Evolutionary conservation across 37 sponge, comb jelly and placozoan species (phyloP), one percentile per base, ranked within the genome.

Genomic region (Dysidea cf. avara): DNA sequence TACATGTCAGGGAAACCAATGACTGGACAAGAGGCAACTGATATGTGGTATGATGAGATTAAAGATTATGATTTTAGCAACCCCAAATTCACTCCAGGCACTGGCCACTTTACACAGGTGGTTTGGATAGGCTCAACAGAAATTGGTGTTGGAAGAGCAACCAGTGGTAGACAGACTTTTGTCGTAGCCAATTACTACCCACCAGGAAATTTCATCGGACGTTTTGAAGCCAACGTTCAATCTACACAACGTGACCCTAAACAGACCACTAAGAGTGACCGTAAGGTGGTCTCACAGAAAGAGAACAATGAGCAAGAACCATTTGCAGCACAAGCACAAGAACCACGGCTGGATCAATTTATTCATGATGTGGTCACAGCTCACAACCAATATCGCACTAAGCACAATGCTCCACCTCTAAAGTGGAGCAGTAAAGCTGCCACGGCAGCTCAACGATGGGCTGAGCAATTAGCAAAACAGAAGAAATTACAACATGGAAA

Each of bases 91-190:
- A 59, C 66, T 34, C 25, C 78, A 1, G 58, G 36, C 51, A 92
- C 94, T 20, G 96, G 96, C 16, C 96, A 96, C 79, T 96, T 96
- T 57, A 96, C 96, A 7, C 96, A 96, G 68, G n/a, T 96, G 30
- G 87, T 96, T 53, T 96, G 96, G 96, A 65, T 60, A 14, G 64
- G 51, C 49, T 86, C 96, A 9, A 89, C 81, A 1, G 87, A 93
- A 52, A 64, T 86, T 12, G 94, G 94, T 1, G 50, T 81, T 21
- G 94, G 81, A 0, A 64, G 39, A 5, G 78, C 71, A 2, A 38
- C 38, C 21, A 65, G 51, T 9, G 83, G 92, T 0, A 83, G 67
- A 32, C 64, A n/a, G n/a, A n/a, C n/a, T n/a, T n/a, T n/a, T n/a
- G n/a, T n/a, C n/a, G n/a, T n/a, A 17, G 91, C 81, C 53, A 93